phyloP scores from a whole-genome alignment of 2,888 invertebrate genomes.

The Melikaiella ostensackeni region DNA sequence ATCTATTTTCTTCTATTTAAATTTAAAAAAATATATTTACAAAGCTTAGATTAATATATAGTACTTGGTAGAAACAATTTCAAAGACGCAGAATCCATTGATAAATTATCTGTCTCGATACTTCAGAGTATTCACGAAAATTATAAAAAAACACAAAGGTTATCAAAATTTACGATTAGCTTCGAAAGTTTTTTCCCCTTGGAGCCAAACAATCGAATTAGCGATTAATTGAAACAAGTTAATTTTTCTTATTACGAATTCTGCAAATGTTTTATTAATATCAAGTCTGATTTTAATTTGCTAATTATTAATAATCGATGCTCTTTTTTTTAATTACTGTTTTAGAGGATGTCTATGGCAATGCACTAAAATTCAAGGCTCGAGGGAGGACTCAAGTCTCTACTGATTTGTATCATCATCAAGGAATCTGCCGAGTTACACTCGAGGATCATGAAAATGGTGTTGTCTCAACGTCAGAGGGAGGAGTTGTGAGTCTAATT shows the following conservation, averaged over 20 bases:
- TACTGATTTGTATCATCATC: constrained; percentile 64
- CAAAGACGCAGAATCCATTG: background rate
- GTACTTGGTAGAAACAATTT: background rate
- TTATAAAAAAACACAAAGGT: background rate
- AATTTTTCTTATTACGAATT: background rate
- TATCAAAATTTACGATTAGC: background rate
- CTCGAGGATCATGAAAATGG: constrained; percentile 95
- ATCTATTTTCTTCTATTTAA: no score
- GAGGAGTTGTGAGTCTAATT: constrained; percentile 96
- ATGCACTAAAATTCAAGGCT: constrained; percentile 66
- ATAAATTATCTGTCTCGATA: background rate
- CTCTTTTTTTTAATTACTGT: constrained; percentile 36
- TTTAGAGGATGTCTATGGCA: constrained; percentile 67
- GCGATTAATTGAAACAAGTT: constrained; percentile 16
- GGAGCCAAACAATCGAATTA: background rate
- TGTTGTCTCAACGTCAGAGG: constrained; percentile 99
- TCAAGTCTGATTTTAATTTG: background rate
- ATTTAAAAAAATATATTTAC: no score
- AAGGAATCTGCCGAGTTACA: constrained; percentile 70
- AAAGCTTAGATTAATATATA: no score
- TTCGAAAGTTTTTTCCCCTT: constrained; percentile 5
- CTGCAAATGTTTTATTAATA: background rate
- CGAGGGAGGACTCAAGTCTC: constrained; percentile 70
- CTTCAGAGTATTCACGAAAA: constrained; percentile 6
- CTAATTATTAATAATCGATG: background rate